A percentile compares a stretch with the other conserved stretches of the same genome.
Conservation (phyloP, 2,888 invertebrate species). For the Iselma pallidipennis region DNA sequence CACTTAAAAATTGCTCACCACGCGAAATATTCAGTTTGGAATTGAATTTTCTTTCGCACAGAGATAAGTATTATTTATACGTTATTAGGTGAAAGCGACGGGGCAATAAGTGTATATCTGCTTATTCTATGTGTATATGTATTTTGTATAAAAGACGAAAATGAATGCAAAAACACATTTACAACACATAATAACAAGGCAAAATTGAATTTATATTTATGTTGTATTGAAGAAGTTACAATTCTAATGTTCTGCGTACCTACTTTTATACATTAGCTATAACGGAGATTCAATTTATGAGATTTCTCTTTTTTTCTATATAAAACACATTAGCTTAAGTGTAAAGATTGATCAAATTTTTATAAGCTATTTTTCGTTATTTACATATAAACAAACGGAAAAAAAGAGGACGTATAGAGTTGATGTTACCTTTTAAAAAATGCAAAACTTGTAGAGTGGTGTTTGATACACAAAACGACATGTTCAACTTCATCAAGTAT, state of each 20-base stretch:
- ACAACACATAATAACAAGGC: slow-evolving; percentile 8
- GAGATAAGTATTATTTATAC: slow-evolving; percentile 33
- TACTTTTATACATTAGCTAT: slow-evolving; percentile 13
- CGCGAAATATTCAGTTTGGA: slow-evolving; percentile 7
- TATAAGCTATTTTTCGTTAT: neutral
- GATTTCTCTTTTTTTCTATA: neutral
- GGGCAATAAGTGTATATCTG: slow-evolving; percentile 8
- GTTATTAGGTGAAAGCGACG: slow-evolving; percentile 22
- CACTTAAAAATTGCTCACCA: slow-evolving; percentile 17
- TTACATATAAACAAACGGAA: neutral
- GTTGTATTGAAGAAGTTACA: slow-evolving; percentile 10
- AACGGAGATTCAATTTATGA: neutral
- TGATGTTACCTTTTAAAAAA: neutral
- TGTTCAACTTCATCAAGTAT: neutral
- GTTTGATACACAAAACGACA: neutral
- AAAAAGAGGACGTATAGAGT: neutral
- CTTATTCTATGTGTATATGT: neutral
- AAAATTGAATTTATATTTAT: slow-evolving; percentile 29
- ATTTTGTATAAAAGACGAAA: neutral
- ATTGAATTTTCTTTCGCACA: slow-evolving; percentile 31
- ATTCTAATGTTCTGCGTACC: slow-evolving; percentile 17
- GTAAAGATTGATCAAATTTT: slow-evolving; percentile 6
- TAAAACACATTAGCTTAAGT: neutral
- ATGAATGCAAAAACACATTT: slow-evolving; percentile 23
- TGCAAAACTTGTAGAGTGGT: neutral